Percentiles rank a stretch among this genome's conserved stretches.
phyloP scores from a whole-genome alignment of 2,113 vertebrate genomes.

The Todiramphus saurophagus region DNA sequence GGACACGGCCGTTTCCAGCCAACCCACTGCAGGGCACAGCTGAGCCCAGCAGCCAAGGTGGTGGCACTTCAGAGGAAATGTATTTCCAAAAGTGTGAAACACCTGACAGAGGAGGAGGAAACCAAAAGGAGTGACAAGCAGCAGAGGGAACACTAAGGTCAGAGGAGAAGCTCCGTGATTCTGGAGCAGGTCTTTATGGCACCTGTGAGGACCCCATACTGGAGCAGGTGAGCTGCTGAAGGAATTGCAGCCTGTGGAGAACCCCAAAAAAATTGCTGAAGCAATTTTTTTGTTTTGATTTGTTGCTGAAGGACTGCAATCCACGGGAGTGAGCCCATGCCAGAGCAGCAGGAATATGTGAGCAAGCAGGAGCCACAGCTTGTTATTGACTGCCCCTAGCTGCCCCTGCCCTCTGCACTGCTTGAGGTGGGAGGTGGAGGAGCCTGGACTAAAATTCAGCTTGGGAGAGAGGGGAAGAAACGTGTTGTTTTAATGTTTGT shows the following conservation, averaged over 20 bases:
- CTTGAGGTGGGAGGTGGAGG: not conserved
- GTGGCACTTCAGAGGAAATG: accelerated
- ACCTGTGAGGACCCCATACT: accelerated
- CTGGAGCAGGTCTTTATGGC: not conserved
- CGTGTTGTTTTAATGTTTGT: not conserved
- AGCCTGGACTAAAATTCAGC: not conserved
- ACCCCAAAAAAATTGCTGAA: not conserved
- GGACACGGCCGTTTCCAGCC: not conserved
- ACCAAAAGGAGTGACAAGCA: not conserved
- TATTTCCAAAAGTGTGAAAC: not conserved
- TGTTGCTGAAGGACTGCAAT: too few relatives aligned
- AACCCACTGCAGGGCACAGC: too few relatives aligned
- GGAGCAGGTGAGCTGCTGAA: not conserved
- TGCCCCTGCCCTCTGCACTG: too few relatives aligned
- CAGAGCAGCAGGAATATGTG: too few relatives aligned
- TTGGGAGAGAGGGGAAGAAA: not conserved
- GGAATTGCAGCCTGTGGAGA: not conserved
- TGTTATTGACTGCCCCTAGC: too few relatives aligned
- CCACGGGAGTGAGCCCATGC: too few relatives aligned
- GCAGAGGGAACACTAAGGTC: not conserved
- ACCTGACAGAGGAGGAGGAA: not conserved
- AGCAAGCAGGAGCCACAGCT: too few relatives aligned
- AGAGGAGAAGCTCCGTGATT: not conserved
- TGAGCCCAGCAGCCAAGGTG: not conserved
- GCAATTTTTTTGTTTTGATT: too few relatives aligned